Conservation (phyloP, 2,888 invertebrate genomes). For the Ditula angustiorana region DNA sequence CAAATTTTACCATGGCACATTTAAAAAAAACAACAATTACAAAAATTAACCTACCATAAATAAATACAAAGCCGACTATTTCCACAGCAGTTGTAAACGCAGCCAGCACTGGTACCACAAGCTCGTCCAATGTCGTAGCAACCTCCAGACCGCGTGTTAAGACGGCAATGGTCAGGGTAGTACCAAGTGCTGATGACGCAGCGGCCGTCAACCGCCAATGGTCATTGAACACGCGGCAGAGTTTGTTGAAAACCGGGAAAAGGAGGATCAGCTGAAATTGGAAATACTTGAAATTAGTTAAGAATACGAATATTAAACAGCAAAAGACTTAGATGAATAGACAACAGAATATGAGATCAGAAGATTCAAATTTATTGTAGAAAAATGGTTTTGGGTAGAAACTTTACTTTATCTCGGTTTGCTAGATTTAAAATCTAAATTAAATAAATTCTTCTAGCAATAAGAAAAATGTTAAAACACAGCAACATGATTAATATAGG, state of each 20-base stretch:
- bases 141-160: slow-evolving; percentile 68
- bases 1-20: no score
- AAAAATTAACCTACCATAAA: slow-evolving; percentile 70
- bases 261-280: slow-evolving; percentile 70
- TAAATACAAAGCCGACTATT: slow-evolving; percentile 75
- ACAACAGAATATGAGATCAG: no score
- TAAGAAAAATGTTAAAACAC: no score
- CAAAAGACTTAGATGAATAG: no score
- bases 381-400: no score
- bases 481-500: no score
- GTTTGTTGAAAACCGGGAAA: slow-evolving; percentile 75
- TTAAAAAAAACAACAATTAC: no score
- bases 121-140: slow-evolving; percentile 68
- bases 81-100: slow-evolving; percentile 71
- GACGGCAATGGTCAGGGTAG: slow-evolving; percentile 70
- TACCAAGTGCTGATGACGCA: slow-evolving; percentile 71
- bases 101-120: slow-evolving; percentile 69
- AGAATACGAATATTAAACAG: no score
- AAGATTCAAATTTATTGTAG: no score
- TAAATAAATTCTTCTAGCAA: no score
- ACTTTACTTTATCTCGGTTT: no score
- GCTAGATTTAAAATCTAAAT: no score
- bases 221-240: slow-evolving; percentile 70
- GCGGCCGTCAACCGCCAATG: slow-evolving; percentile 77
- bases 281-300: background rate